These are phyloP conservation scores for Pangasius djambal DNA, from an alignment of 2,797 vertebrate genomes.

Conservation along the genomic window DNA sequence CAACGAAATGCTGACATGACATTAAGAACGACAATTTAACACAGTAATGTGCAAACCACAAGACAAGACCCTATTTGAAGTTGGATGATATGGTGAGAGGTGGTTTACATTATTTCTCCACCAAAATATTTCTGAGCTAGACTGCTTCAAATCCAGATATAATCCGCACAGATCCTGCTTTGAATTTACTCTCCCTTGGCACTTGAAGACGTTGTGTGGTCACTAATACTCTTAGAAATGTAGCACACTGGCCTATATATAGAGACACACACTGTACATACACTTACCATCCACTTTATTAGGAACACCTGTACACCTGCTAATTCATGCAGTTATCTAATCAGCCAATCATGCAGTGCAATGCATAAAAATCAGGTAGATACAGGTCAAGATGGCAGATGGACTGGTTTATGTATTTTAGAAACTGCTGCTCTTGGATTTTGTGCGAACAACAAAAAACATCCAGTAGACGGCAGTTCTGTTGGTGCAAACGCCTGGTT, in stretches of 20 bases:
- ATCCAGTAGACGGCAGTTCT: background rate
- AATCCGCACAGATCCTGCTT: conserved; percentile 78
- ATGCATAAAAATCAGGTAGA: no score
- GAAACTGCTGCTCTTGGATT: background rate
- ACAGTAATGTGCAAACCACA: background rate
- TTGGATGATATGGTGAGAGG: conserved; percentile 42
- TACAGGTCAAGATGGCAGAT: background rate
- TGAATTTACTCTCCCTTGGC: conserved; percentile 68
- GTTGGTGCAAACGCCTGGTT: background rate
- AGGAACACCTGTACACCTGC: background rate
- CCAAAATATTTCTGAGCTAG: conserved; percentile 67
- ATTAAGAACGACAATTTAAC: conserved; percentile 5
- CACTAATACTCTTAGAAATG: conserved; percentile 55
- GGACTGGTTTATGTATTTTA: background rate
- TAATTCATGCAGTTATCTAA: background rate
- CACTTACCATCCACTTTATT: background rate
- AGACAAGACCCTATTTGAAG: conserved; percentile 24
- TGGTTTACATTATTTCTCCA: conserved; percentile 55
- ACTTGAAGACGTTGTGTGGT: conserved; percentile 67
- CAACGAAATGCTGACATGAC: conserved; percentile 2
- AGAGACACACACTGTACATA: background rate
- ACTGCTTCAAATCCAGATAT: conserved; percentile 67
- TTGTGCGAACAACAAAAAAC: background rate
- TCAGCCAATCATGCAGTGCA: background rate
- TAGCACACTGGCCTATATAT: conserved; percentile 5